phyloP scores from a whole-genome alignment of 2,797 vertebrate species.

The Chlorospingus semifuscus region DNA sequence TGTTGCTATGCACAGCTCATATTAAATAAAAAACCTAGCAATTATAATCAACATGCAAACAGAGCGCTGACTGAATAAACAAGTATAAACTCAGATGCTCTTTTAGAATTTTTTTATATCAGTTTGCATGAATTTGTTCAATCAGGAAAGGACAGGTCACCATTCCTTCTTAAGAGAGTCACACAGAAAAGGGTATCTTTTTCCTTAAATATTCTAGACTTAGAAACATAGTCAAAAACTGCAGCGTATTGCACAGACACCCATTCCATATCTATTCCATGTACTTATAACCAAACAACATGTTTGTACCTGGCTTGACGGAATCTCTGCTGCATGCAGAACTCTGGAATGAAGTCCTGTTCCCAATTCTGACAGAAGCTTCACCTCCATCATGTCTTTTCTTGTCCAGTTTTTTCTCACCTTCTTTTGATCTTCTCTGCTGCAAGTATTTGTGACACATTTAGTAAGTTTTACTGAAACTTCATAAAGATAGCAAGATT shows the following conservation, averaged over 20 bases:
- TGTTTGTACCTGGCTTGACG: conserved; percentile 54
- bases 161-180: background rate
- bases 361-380: background rate
- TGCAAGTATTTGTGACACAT: conserved; percentile 22
- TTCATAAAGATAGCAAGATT: background rate
- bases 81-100: background rate
- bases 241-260: background rate
- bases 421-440: conserved; percentile 48
- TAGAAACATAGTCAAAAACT: background rate
- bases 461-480: background rate
- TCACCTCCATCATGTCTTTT: conserved; percentile 24
- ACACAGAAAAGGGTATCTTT: background rate
- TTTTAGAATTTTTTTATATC: background rate
- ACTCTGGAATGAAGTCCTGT: background rate
- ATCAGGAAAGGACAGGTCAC: background rate
- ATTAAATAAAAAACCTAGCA: background rate
- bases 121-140: background rate
- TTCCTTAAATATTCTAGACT: background rate
- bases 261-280: background rate
- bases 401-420: conserved; percentile 48
- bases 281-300: background rate
- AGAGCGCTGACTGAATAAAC: background rate
- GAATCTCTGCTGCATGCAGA: conserved; percentile 13
- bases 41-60: background rate
- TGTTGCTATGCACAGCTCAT: background rate